These are phyloP conservation scores for Sebastes oblongus DNA, from an alignment of 2,797 vertebrate species.

Conservation along the genomic window DNA sequence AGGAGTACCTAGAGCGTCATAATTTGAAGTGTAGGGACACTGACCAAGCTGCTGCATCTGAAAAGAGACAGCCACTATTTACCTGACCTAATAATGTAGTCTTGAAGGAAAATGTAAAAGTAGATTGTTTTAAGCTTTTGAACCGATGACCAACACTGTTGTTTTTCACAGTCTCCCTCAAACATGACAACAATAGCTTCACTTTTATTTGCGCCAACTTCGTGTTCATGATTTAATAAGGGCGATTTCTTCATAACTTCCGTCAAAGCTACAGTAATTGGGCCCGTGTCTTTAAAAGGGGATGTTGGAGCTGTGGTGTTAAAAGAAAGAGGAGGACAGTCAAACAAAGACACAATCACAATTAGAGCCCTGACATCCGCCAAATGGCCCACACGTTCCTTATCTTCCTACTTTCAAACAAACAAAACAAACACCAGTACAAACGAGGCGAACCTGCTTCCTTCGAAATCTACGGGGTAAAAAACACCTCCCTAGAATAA, in stretches of 20 bases:
- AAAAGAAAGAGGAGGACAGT: neutral
- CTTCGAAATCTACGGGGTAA: neutral
- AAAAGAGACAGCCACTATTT: neutral
- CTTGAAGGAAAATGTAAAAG: neutral
- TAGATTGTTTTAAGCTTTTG: neutral
- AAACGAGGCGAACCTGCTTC: constrained; percentile 24
- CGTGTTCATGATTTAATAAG: neutral
- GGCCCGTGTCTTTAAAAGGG: neutral
- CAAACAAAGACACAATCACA: constrained; percentile 10
- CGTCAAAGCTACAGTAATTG: neutral
- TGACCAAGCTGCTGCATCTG: neutral
- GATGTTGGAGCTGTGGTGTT: neutral
- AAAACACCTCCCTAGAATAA: constrained; percentile 9
- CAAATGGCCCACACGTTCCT: constrained; percentile 7
- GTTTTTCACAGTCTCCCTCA: neutral
- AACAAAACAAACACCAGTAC: neutral
- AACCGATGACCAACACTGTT: neutral
- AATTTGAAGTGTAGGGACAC: neutral
- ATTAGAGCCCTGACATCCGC: neutral
- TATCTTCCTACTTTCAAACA: constrained; percentile 18
- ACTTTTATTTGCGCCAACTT: neutral
- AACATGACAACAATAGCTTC: neutral
- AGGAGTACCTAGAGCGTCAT: accelerated
- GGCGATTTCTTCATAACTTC: neutral
- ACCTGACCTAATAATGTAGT: neutral